Percentiles rank a stretch among this genome's conserved stretches.
phyloP scores from a whole-genome alignment of 2,888 invertebrate genomes.

The Auanema sp. region DNA sequence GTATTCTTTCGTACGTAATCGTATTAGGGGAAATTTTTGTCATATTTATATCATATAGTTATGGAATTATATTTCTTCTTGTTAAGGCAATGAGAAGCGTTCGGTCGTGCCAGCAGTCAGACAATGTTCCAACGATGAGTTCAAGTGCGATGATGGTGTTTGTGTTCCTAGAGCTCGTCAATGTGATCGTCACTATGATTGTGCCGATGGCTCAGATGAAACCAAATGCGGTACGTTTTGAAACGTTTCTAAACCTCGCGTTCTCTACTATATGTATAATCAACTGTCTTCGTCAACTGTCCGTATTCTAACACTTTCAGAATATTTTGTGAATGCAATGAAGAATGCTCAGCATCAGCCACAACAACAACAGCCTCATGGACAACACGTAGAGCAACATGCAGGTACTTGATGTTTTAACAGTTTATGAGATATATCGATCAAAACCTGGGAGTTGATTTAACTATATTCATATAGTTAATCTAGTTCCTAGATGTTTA shows the following conservation, averaged over 20 bases:
- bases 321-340: not conserved
- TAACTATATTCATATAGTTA: no score
- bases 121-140: conserved; percentile 29
- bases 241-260: no score
- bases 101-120: conserved; percentile 33
- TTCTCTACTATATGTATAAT: conserved; percentile 5
- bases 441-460: no score
- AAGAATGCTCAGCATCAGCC: no score
- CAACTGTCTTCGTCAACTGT: not conserved
- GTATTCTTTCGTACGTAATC: no score
- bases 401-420: not conserved
- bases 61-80: no score
- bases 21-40: no score
- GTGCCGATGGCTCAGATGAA: conserved; percentile 60
- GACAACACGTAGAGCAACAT: no score
- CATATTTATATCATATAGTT: no score
- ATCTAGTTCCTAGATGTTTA: not conserved
- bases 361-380: no score
- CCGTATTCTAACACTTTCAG: not conserved
- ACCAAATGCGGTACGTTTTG: conserved; percentile 47
- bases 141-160: conserved; percentile 69
- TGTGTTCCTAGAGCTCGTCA: conserved; percentile 81
- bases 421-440: not conserved
- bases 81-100: conserved; percentile 40
- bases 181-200: conserved; percentile 73